These are phyloP conservation scores for Idris sp. DNA, from an alignment of 1,140 invertebrate species.

Conservation along the genomic window DNA sequence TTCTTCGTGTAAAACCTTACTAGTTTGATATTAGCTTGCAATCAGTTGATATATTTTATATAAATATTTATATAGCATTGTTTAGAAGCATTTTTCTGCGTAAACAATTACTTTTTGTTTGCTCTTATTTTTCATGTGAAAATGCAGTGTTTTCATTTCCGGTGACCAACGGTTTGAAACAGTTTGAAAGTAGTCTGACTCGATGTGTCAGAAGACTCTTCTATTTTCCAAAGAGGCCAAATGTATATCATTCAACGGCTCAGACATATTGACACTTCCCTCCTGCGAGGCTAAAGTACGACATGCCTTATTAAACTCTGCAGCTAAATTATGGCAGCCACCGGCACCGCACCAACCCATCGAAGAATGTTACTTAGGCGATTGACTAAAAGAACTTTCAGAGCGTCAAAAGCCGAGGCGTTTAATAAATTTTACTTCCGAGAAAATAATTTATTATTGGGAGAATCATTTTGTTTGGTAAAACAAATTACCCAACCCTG, in stretches of 20 bases:
- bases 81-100: too few relatives aligned
- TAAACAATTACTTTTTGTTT: too few relatives aligned
- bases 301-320: constrained; percentile 74
- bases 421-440: constrained; percentile 49
- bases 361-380: constrained; percentile 58
- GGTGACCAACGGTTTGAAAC: constrained; percentile 50
- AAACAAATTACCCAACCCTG: too few relatives aligned
- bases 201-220: constrained; percentile 66
- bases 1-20: too few relatives aligned
- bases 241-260: constrained; percentile 74
- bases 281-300: constrained; percentile 66
- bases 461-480: constrained; percentile 31
- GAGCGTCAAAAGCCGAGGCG: constrained; percentile 48
- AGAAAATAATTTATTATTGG: constrained; percentile 53
- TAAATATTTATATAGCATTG: too few relatives aligned
- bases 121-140: too few relatives aligned
- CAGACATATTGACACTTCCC: constrained; percentile 74
- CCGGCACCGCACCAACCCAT: constrained; percentile 57
- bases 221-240: constrained; percentile 71
- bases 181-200: constrained; percentile 58
- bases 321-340: constrained; percentile 72
- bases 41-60: too few relatives aligned
- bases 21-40: too few relatives aligned
- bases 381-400: constrained; percentile 62
- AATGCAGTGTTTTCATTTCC: not conserved